A percentile compares a stretch with the other conserved stretches of the same genome.
These are phyloP conservation scores for Dryobotodes eremita DNA, from an alignment of 2,888 invertebrate genomes.

Conservation along the genomic window DNA sequence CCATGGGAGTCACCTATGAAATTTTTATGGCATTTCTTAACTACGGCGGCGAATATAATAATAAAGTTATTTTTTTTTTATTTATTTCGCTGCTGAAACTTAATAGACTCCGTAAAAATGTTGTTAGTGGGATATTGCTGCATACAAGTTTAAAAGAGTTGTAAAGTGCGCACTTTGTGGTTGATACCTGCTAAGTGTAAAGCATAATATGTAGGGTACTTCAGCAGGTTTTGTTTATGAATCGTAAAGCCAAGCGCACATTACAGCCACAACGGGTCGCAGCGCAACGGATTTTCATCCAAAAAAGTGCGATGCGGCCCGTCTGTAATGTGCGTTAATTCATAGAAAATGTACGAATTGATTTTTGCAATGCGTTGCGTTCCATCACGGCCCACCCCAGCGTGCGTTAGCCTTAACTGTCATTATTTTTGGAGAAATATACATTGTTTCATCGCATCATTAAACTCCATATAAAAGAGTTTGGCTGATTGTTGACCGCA, in stretches of 20 bases:
- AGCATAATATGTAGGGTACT: neutral
- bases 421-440: no score
- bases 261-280: no score
- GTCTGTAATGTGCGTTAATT: no score
- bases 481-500: neutral
- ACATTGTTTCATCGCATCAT: no score
- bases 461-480: neutral
- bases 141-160: constrained; percentile 22
- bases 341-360: no score
- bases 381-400: no score
- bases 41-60: constrained; percentile 72
- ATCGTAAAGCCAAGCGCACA: neutral
- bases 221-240: neutral
- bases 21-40: constrained; percentile 79
- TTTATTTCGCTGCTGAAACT: constrained; percentile 29
- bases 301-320: no score
- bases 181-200: neutral
- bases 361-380: no score
- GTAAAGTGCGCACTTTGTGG: constrained; percentile 33
- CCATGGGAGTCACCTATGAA: constrained; percentile 80
- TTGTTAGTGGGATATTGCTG: constrained; percentile 41
- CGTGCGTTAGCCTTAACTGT: no score
- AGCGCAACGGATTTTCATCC: no score
- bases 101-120: constrained; percentile 51
- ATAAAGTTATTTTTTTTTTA: constrained; percentile 72